These are phyloP conservation scores for Sinopyrophorus schimmeli DNA, from an alignment of 2,888 invertebrate genomes.

Conservation along the genomic window DNA sequence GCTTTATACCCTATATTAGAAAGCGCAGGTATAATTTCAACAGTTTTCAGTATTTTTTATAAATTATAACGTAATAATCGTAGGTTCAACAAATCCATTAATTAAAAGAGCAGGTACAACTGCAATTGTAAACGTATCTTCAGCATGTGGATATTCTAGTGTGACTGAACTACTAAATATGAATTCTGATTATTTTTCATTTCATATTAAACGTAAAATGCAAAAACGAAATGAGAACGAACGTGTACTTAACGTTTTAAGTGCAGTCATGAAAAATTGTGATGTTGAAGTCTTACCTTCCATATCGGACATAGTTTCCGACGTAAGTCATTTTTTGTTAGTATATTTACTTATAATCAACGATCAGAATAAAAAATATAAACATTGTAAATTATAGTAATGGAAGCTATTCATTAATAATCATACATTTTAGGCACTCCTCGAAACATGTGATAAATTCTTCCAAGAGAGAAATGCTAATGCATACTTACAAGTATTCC, in stretches of 20 bases:
- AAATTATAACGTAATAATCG: not conserved
- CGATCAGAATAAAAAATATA: constrained; percentile 8
- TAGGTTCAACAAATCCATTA: constrained; percentile 68
- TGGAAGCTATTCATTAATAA: too few relatives aligned
- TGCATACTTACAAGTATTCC: constrained; percentile 71
- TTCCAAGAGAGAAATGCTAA: constrained; percentile 60
- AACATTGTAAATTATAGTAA: too few relatives aligned
- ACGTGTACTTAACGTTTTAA: constrained; percentile 71
- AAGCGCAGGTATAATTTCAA: constrained; percentile 62
- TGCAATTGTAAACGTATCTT: constrained; percentile 62
- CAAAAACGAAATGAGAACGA: constrained; percentile 65
- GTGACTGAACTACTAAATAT: constrained; percentile 65
- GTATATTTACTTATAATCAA: constrained; percentile 11
- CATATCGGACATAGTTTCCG: constrained; percentile 69
- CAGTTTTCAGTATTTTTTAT: not conserved
- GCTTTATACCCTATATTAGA: constrained; percentile 71
- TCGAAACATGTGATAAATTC: constrained; percentile 63
- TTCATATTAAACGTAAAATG: constrained; percentile 67
- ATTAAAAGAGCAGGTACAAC: constrained; percentile 65
- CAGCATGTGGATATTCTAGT: constrained; percentile 59
- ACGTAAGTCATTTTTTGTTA: constrained; percentile 57
- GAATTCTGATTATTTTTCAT: constrained; percentile 76
- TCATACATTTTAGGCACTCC: constrained; percentile 58
- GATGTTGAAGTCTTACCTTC: constrained; percentile 66
- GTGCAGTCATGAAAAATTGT: constrained; percentile 72